These are phyloP conservation scores for Macaca nemestrina DNA, from an alignment of 2,113 vertebrate genomes.

Conservation along the genomic window DNA sequence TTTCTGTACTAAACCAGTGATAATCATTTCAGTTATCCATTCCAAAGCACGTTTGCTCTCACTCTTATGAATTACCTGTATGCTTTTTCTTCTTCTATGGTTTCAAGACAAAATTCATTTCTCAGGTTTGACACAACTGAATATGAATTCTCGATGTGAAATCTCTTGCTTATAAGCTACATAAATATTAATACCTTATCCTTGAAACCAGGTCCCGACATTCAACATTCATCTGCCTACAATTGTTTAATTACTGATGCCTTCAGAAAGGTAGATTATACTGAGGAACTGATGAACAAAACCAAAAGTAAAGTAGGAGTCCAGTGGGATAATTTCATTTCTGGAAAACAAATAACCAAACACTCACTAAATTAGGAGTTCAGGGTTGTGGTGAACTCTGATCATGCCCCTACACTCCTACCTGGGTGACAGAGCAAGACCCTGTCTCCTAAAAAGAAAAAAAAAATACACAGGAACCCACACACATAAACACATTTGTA, in stretches of 20 bases:
- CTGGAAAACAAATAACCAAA: conserved; percentile 4
- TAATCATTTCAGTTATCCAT: neutral
- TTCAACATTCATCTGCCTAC: neutral
- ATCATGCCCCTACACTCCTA: no score
- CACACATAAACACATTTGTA: neutral
- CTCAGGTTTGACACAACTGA: neutral
- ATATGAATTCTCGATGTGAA: neutral
- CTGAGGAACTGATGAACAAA: neutral
- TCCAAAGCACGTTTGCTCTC: neutral
- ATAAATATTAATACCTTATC: neutral
- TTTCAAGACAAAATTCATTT: conserved; percentile 7
- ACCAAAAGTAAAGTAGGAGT: neutral
- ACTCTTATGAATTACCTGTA: neutral
- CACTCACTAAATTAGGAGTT: no score
- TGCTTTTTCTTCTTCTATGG: neutral
- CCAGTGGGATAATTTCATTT: conserved; percentile 25
- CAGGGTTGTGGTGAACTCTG: no score
- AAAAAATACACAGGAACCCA: no score
- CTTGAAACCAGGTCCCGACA: neutral
- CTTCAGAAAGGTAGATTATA: conserved; percentile 23
- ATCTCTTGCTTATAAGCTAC: neutral
- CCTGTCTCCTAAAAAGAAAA: no score
- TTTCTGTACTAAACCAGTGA: neutral
- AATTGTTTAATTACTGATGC: conserved; percentile 30
- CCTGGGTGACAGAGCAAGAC: no score